phyloP scores from a whole-genome alignment of 2,797 vertebrate genomes.

The Pantherophis alleghaniensis region DNA sequence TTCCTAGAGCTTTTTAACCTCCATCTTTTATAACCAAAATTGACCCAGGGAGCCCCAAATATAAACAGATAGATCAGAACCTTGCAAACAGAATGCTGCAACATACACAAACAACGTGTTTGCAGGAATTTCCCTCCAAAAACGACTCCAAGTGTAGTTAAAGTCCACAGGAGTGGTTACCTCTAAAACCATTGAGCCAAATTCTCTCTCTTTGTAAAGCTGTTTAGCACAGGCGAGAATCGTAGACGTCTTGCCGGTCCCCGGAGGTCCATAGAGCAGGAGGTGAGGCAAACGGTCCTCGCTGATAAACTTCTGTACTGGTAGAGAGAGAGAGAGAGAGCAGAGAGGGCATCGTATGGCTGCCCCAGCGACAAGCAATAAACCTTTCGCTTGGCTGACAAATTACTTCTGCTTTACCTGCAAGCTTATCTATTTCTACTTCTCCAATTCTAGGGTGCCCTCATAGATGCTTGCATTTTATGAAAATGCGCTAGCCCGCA shows the following conservation, averaged over 20 bases:
- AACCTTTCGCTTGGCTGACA: not conserved
- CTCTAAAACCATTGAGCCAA: conserved; percentile 95
- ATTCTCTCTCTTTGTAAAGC: conserved; percentile 90
- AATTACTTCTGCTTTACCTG: not conserved
- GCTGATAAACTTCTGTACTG: conserved; percentile 92
- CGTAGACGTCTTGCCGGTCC: conserved; percentile 95
- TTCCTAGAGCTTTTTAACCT: not conserved
- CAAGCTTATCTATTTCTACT: not conserved
- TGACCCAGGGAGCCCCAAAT: fast-evolving
- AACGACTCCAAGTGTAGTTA: not conserved
- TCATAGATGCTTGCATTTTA: not conserved
- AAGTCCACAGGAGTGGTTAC: conserved; percentile 60
- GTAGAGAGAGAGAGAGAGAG: not conserved
- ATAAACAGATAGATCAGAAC: not conserved
- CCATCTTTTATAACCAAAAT: not conserved
- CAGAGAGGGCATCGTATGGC: not conserved
- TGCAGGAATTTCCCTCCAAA: not conserved
- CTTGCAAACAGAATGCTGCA: not conserved
- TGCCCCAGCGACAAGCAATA: not conserved
- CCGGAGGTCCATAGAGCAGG: conserved; percentile 93
- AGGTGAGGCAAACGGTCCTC: conserved; percentile 92
- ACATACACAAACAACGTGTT: not conserved
- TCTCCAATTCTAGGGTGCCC: not conserved
- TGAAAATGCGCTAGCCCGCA: not conserved
- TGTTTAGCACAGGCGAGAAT: conserved; percentile 91